Conservation (phyloP, 1,140 invertebrate genomes). For the Hydropsyche tenuis region DNA sequence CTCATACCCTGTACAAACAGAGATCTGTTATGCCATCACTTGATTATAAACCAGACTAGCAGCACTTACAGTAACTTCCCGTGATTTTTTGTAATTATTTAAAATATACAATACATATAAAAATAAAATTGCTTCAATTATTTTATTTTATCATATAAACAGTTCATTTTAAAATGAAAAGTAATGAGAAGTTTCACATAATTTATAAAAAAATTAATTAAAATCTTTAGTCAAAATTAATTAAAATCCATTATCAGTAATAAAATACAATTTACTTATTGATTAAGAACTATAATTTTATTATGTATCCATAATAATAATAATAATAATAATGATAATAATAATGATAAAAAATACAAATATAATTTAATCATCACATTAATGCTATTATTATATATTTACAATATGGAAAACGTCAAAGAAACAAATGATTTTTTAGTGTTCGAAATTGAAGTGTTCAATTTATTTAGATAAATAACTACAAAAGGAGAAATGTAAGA, state of each 20-base stretch:
- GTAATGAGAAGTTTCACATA: too few relatives aligned
- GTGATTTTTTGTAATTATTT: background rate
- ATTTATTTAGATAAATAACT: too few relatives aligned
- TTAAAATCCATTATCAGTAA: background rate
- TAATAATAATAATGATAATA: too few relatives aligned
- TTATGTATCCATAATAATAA: too few relatives aligned
- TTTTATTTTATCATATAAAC: constrained; percentile 23
- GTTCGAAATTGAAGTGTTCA: too few relatives aligned
- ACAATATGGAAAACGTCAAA: background rate
- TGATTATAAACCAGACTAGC: too few relatives aligned
- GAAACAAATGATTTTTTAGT: too few relatives aligned
- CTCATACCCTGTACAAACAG: background rate
- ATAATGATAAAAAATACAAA: too few relatives aligned
- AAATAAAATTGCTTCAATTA: constrained; percentile 15
- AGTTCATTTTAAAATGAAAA: constrained; percentile 9
- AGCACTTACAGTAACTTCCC: too few relatives aligned
- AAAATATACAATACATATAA: background rate
- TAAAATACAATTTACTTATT: background rate
- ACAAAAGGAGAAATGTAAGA: background rate
- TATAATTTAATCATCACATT: too few relatives aligned
- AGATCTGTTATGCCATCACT: background rate
- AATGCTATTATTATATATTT: background rate
- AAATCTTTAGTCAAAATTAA: constrained; percentile 3
- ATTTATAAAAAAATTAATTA: too few relatives aligned
- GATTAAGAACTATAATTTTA: too few relatives aligned